Evolutionary conservation across 23 tunicate genomes (phyloP).

Genomic region (Botrylloides violaceus): DNA sequence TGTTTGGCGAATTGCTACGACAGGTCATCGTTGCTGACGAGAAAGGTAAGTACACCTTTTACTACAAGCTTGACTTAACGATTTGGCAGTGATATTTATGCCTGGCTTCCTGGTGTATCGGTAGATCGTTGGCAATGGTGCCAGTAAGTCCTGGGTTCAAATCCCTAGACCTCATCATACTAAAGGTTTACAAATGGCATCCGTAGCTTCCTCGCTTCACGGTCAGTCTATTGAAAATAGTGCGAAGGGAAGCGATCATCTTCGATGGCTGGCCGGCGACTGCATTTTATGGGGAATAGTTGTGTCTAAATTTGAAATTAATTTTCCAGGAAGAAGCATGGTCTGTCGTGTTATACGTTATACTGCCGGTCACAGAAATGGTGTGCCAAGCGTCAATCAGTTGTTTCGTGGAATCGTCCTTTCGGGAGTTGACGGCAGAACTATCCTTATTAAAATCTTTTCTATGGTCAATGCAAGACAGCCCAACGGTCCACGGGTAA

Average conservation of each 20-base stretch:
- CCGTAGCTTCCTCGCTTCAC: too few relatives aligned
- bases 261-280: too few relatives aligned
- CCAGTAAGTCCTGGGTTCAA: too few relatives aligned
- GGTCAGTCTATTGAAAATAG: too few relatives aligned
- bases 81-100: too few relatives aligned
- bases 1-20: slow-evolving; percentile 60
- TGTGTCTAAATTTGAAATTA: too few relatives aligned
- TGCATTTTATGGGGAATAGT: too few relatives aligned
- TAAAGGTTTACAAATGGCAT: too few relatives aligned
- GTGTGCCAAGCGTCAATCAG: slow-evolving; percentile 33
- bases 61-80: too few relatives aligned
- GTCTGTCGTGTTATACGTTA: slow-evolving; percentile 33
- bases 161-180: too few relatives aligned
- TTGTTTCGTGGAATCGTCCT: slow-evolving; percentile 35
- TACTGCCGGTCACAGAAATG: slow-evolving; percentile 44
- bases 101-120: too few relatives aligned
- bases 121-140: too few relatives aligned
- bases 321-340: background rate
- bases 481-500: slow-evolving; percentile 53
- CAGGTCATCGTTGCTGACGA: slow-evolving; percentile 29
- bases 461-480: slow-evolving; percentile 21
- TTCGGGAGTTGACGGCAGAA: slow-evolving; percentile 36
- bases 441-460: slow-evolving; percentile 38
- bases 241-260: background rate
- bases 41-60: slow-evolving; percentile 28